Percentiles rank a stretch among this genome's conserved stretches.
Conservation (phyloP, 2,113 vertebrate species). For the Nothoprocta pentlandii region DNA sequence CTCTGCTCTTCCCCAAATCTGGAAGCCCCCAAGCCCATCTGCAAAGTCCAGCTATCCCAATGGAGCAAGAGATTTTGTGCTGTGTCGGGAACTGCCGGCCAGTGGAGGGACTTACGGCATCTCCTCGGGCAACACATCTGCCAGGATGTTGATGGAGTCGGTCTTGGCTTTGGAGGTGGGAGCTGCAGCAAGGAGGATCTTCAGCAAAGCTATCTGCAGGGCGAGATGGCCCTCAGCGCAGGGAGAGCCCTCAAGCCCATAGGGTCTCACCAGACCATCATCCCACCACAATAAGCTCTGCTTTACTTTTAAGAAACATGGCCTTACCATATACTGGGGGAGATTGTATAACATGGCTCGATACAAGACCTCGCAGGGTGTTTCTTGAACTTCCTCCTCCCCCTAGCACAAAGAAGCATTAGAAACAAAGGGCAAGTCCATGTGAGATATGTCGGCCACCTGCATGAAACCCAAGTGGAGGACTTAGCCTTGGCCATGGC, state of each 20-base stretch:
- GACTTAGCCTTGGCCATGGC: not conserved
- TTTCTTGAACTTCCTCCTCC: slow-evolving; percentile 93
- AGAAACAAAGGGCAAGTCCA: not conserved
- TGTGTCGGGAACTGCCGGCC: not conserved
- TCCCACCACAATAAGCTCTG: not conserved
- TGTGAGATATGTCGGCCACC: not conserved
- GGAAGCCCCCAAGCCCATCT: accelerated
- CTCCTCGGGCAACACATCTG: slow-evolving; percentile 94
- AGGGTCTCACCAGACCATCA: not conserved
- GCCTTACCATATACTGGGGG: slow-evolving; percentile 95
- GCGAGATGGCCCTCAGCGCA: not conserved
- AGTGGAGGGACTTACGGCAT: slow-evolving; percentile 89
- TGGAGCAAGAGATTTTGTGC: accelerated
- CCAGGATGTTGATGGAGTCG: slow-evolving; percentile 97
- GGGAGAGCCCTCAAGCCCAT: not conserved
- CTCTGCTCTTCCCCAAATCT: accelerated
- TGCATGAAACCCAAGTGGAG: not conserved
- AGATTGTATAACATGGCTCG: slow-evolving; percentile 92
- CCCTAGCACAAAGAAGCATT: slow-evolving; percentile 77
- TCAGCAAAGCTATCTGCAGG: slow-evolving; percentile 92
- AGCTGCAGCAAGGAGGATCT: slow-evolving; percentile 94
- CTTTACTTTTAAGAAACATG: accelerated
- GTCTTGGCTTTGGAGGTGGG: slow-evolving; percentile 99
- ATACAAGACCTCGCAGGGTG: slow-evolving; percentile 89
- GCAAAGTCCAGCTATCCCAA: not conserved